phyloP scores from a whole-genome alignment of 1,140 invertebrate species.

The Drosophila auraria region DNA sequence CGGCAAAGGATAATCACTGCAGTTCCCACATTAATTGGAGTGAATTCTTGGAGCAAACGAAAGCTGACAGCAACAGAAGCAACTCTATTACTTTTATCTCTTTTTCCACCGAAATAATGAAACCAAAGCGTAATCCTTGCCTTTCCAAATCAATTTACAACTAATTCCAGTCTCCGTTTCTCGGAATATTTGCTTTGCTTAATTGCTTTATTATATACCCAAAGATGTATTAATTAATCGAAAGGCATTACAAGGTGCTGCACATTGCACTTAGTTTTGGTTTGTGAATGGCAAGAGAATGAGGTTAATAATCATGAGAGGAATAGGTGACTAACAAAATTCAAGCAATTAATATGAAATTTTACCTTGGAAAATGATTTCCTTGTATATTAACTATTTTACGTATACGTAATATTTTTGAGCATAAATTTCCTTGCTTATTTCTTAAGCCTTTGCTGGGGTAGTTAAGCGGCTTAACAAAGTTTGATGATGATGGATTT shows the following conservation, averaged over 20 bases:
- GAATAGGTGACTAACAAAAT: no score
- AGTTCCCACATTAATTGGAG: conserved; percentile 35
- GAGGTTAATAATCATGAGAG: not conserved
- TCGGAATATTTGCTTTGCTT: conserved; percentile 5
- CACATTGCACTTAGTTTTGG: not conserved
- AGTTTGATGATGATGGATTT: not conserved
- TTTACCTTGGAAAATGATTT: not conserved
- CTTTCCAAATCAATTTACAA: conserved; percentile 23
- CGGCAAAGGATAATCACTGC: conserved; percentile 38
- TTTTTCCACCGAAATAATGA: not conserved
- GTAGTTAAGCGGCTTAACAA: no score
- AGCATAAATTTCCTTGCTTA: not conserved
- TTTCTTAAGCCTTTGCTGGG: no score
- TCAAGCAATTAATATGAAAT: not conserved
- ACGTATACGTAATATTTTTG: conserved; percentile 3
- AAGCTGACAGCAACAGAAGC: conserved; percentile 1
- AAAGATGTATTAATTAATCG: conserved; percentile 32
- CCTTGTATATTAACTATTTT: not conserved
- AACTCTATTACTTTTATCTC: not conserved
- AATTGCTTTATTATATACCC: conserved; percentile 18
- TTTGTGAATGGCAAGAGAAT: not conserved
- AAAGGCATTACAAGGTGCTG: conserved; percentile 1
- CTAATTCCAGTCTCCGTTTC: not conserved
- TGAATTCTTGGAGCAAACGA: conserved; percentile 13
- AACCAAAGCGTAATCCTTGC: not conserved